Evolutionary conservation across 1,140 invertebrate species (phyloP).

Genomic region (Cotesia chilonis): DNA sequence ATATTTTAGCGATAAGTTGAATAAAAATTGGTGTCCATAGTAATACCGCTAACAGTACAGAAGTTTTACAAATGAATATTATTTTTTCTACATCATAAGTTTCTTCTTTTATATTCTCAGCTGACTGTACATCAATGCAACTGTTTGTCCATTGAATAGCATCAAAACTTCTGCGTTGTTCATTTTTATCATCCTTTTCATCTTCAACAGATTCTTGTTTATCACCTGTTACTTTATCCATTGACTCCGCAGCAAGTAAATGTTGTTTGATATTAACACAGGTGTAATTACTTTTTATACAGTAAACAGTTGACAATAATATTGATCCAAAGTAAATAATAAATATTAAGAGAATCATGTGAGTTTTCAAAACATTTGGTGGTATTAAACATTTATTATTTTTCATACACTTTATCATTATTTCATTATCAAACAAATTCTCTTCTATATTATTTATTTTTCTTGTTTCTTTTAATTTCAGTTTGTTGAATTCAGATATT

Average conservation of each 20-base stretch:
- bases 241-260: constrained; percentile 18
- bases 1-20: constrained; percentile 43
- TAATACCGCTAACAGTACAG: constrained; percentile 41
- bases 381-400: constrained; percentile 49
- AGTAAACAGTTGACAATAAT: constrained; percentile 43
- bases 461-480: no score
- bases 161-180: neutral
- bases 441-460: neutral
- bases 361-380: constrained; percentile 44
- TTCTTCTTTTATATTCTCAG: neutral
- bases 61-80: constrained; percentile 35
- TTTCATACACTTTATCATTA: constrained; percentile 1
- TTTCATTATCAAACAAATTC: neutral
- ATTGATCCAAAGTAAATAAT: constrained; percentile 50
- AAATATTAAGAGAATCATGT: constrained; percentile 46
- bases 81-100: constrained; percentile 31
- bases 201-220: neutral
- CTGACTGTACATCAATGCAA: neutral
- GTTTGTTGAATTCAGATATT: no score
- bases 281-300: constrained; percentile 36
- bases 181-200: neutral
- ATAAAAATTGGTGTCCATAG: constrained; percentile 52
- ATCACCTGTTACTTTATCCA: constrained; percentile 1
- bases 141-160: neutral
- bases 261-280: constrained; percentile 33